Evolutionary conservation across 1,140 invertebrate species (phyloP).

Genomic region (Drosophila mojavensis): DNA sequence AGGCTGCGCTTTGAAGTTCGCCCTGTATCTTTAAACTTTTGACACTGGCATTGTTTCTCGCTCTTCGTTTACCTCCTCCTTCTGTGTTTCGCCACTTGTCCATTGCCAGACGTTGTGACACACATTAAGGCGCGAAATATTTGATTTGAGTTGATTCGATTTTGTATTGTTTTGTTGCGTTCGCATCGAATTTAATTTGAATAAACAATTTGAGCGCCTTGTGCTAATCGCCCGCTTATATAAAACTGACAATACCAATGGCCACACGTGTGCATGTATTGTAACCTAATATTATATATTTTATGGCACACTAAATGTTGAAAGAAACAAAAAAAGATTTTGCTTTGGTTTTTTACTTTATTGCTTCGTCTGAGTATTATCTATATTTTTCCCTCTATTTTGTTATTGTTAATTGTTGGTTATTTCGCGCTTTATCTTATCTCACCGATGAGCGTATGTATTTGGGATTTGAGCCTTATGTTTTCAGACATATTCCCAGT

Average conservation of each 20-base stretch:
- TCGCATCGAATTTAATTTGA: constrained; percentile 62
- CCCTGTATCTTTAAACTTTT: background rate
- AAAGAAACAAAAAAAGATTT: constrained; percentile 31
- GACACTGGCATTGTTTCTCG: background rate
- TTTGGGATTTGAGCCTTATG: constrained; percentile 40
- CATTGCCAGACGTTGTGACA: constrained; percentile 52
- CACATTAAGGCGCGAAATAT: constrained; percentile 57
- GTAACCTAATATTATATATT: background rate
- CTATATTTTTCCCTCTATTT: background rate
- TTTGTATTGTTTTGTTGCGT: constrained; percentile 15
- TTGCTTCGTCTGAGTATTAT: constrained; percentile 30
- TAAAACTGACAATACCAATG: constrained; percentile 34
- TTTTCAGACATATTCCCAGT: background rate
- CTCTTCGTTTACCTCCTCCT: constrained; percentile 11
- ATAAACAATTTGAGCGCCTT: constrained; percentile 71
- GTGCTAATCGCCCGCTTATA: constrained; percentile 58
- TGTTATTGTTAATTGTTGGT: constrained; percentile 59
- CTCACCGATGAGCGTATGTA: constrained; percentile 40
- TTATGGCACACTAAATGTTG: constrained; percentile 35
- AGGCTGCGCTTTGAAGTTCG: constrained; percentile 10
- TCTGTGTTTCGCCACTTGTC: background rate
- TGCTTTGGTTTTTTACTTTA: constrained; percentile 35
- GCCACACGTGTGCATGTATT: constrained; percentile 16
- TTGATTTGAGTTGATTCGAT: constrained; percentile 43
- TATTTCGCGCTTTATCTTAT: constrained; percentile 67